A percentile compares a stretch with the other conserved stretches of the same genome.
These are phyloP conservation scores for Acropternis orthonyx DNA, from an alignment of 2,797 vertebrate species.

Conservation along the genomic window DNA sequence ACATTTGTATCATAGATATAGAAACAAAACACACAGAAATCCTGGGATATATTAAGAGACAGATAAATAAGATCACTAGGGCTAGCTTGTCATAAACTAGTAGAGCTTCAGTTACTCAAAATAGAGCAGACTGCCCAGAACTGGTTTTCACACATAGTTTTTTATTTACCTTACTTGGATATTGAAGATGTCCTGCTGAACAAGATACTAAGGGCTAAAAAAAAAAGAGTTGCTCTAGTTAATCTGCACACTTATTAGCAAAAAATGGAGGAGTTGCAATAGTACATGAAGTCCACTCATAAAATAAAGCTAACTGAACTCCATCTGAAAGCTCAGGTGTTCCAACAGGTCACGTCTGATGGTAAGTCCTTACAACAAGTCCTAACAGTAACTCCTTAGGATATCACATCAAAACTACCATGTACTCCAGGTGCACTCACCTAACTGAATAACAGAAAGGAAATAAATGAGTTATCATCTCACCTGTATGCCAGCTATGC, in stretches of 20 bases:
- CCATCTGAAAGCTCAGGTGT: neutral
- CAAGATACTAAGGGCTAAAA: neutral
- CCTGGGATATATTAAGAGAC: neutral
- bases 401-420: neutral
- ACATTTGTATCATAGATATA: neutral
- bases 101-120: conserved; percentile 11
- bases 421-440: neutral
- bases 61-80: neutral
- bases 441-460: neutral
- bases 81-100: neutral
- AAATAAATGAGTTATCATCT: neutral
- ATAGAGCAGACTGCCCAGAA: neutral
- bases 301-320: neutral
- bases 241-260: neutral
- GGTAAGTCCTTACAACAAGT: neutral
- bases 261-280: neutral
- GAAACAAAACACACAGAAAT: neutral
- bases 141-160: neutral
- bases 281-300: neutral
- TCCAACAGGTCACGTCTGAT: neutral
- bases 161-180: conserved; percentile 15
- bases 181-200: neutral
- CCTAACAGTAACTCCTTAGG: neutral
- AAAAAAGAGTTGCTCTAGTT: neutral
- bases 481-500: neutral